These are phyloP conservation scores for Lasius fuliginosus DNA, from an alignment of 2,888 invertebrate species.

Conservation along the genomic window DNA sequence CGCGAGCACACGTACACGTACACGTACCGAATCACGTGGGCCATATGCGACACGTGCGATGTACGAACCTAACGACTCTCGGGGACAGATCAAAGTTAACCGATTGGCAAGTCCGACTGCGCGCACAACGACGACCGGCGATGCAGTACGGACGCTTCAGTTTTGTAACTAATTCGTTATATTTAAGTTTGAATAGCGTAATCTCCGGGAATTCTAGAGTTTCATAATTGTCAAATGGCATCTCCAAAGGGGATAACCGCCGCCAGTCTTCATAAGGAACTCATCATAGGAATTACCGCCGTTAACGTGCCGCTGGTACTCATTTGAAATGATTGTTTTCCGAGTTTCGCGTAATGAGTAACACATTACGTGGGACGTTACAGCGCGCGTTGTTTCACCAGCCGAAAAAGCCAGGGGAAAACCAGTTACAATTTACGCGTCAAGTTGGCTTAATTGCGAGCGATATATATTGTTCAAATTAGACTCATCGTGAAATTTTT, in stretches of 20 bases:
- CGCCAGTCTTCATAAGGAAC: constrained; percentile 50
- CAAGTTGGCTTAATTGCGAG: constrained; percentile 34
- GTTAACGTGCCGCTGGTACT: constrained; percentile 13
- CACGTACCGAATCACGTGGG: background rate
- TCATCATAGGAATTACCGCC: constrained; percentile 35
- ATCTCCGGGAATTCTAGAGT: constrained; percentile 52
- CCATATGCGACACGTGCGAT: constrained; percentile 25
- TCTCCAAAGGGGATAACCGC: constrained; percentile 38
- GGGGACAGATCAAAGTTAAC: constrained; percentile 58
- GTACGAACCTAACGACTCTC: constrained; percentile 44
- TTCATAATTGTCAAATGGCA: constrained; percentile 56
- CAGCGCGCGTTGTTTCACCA: background rate
- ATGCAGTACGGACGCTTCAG: constrained; percentile 40
- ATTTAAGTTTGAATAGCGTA: constrained; percentile 61
- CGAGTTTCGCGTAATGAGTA: constrained; percentile 18
- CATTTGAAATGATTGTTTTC: constrained; percentile 37
- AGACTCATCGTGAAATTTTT: constrained; percentile 42
- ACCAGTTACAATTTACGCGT: constrained; percentile 2
- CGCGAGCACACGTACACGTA: background rate
- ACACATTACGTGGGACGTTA: background rate
- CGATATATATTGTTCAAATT: constrained; percentile 36
- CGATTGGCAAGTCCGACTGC: constrained; percentile 54
- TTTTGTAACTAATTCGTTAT: constrained; percentile 65
- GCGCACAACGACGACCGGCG: background rate
- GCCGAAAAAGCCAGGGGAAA: background rate